A percentile compares a stretch with the other conserved stretches of the same genome.
phyloP scores from a whole-genome alignment of 2,797 vertebrate species.

The Rhinogobio ventralis region DNA sequence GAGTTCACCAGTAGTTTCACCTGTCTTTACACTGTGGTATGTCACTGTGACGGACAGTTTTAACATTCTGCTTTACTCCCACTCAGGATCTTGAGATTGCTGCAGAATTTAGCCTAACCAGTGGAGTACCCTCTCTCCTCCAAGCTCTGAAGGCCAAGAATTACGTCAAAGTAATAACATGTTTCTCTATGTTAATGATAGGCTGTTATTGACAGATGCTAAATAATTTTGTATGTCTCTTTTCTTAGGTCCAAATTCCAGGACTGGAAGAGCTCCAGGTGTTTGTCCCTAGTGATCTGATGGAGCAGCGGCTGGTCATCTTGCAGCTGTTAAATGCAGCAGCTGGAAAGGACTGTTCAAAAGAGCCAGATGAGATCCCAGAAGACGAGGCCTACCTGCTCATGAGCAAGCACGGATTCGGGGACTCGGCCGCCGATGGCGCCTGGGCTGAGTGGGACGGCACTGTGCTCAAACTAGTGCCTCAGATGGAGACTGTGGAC shows the following conservation, averaged over 20 bases:
- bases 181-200: not conserved
- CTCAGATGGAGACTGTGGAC: constrained; percentile 92
- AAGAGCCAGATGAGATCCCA: constrained; percentile 87
- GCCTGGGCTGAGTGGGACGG: constrained; percentile 88
- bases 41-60: not conserved
- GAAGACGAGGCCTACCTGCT: constrained; percentile 90
- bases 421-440: constrained; percentile 69
- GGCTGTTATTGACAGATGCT: not conserved
- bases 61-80: constrained; percentile 50
- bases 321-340: constrained; percentile 95
- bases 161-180: constrained; percentile 85
- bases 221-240: not conserved
- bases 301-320: constrained; percentile 84
- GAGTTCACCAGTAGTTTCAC: constrained; percentile 52
- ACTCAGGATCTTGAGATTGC: constrained; percentile 95
- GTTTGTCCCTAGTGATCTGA: constrained; percentile 86
- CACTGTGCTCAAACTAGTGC: constrained; percentile 86
- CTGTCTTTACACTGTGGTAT: not conserved
- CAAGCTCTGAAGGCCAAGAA: constrained; percentile 85
- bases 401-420: constrained; percentile 88
- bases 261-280: constrained; percentile 92
- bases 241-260: constrained; percentile 87
- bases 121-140: constrained; percentile 85
- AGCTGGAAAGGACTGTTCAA: constrained; percentile 95
- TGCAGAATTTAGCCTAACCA: constrained; percentile 89